Percentiles rank a stretch among this genome's conserved stretches.
These are phyloP conservation scores for Orthonevra nobilis DNA, from an alignment of 2,888 invertebrate genomes.

Conservation along the genomic window DNA sequence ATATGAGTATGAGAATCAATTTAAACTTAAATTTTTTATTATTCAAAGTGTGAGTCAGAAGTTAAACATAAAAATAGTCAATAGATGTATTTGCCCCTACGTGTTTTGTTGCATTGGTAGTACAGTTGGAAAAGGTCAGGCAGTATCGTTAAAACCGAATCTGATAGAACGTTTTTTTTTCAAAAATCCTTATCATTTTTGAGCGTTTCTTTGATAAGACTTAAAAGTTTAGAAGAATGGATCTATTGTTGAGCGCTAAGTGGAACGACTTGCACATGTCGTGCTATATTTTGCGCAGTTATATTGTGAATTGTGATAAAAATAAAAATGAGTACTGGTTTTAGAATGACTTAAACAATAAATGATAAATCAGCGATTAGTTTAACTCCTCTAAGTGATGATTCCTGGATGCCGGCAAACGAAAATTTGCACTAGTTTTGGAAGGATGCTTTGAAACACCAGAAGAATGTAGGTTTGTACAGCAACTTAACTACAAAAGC, in stretches of 20 bases:
- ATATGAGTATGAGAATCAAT: no score
- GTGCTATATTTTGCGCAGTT: background rate
- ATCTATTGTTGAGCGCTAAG: background rate
- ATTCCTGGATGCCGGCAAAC: no score
- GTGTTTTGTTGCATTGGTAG: no score
- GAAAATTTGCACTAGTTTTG: no score
- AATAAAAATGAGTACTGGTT: no score
- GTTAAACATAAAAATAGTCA: slow-evolving; percentile 4
- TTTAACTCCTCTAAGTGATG: no score
- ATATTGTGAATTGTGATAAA: background rate
- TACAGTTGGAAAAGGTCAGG: slow-evolving; percentile 6
- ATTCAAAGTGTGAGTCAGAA: background rate
- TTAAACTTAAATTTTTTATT: background rate
- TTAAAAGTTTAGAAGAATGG: background rate
- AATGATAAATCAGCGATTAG: no score
- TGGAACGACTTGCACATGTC: background rate
- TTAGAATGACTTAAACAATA: no score
- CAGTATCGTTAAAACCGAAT: background rate
- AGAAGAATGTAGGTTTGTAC: no score
- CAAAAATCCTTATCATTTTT: background rate
- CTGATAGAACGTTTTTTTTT: background rate
- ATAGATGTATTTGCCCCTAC: no score
- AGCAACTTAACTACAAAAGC: no score
- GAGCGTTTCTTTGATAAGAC: background rate
- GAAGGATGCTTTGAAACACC: no score